Evolutionary conservation across 2,113 vertebrate genomes (phyloP).

Genomic region (Rostratula benghalensis): DNA sequence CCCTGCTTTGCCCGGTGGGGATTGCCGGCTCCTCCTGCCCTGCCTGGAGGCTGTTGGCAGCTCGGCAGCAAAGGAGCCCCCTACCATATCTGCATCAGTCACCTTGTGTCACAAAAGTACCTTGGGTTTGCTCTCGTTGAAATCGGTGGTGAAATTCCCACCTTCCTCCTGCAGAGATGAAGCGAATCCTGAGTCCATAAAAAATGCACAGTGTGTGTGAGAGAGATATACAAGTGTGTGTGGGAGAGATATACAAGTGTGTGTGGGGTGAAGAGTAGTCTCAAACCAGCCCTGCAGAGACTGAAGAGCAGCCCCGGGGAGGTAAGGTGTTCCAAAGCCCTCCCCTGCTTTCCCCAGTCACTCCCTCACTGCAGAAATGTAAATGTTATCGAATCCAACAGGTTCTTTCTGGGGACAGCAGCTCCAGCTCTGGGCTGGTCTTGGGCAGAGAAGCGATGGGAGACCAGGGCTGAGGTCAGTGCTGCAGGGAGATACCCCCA

Average conservation of each 20-base stretch:
- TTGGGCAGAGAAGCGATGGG: not conserved
- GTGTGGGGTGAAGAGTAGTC: rapidly evolving
- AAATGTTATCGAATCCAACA: not conserved
- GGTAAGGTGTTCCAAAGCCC: not conserved
- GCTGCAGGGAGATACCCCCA: not conserved
- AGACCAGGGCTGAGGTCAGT: not conserved
- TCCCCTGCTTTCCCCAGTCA: not conserved
- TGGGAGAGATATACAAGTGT: no score
- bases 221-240: no score
- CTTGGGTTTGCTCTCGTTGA: not conserved
- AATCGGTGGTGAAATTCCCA: not conserved
- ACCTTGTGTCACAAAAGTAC: not conserved
- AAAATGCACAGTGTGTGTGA: not conserved
- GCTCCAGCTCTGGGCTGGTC: not conserved
- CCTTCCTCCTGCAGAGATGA: rapidly evolving
- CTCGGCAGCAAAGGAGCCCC: not conserved
- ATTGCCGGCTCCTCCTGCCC: not conserved
- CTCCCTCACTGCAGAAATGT: not conserved
- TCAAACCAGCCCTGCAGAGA: not conserved
- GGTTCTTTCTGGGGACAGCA: not conserved
- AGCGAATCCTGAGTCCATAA: not conserved
- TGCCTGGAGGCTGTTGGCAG: not conserved
- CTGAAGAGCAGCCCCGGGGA: not conserved
- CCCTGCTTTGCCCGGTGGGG: not conserved
- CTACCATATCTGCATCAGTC: rapidly evolving